These are phyloP conservation scores for Battus philenor DNA, from an alignment of 1,140 invertebrate species.

Conservation along the genomic window DNA sequence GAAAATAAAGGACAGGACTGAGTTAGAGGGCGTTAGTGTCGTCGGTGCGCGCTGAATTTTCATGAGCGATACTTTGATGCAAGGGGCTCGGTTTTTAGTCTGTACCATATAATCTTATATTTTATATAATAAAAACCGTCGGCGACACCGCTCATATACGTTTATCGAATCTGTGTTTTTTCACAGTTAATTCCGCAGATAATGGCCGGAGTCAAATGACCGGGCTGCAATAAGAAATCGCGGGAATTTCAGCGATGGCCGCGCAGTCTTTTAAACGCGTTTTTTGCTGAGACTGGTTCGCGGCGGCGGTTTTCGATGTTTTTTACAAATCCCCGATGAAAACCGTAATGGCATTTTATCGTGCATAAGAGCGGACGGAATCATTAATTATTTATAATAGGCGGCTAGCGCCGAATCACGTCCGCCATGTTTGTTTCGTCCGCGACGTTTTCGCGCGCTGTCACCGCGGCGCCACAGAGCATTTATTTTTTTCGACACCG, in stretches of 20 bases:
- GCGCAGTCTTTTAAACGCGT: conserved; percentile 64
- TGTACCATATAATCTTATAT: conserved; percentile 51
- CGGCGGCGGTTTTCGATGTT: conserved; percentile 51
- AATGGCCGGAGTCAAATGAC: conserved; percentile 71
- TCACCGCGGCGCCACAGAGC: conserved; percentile 5
- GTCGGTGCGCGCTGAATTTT: conserved; percentile 53
- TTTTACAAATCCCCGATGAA: conserved; percentile 66
- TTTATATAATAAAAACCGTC: conserved; percentile 57
- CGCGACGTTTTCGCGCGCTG: conserved; percentile 14
- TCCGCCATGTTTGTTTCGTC: conserved; percentile 23
- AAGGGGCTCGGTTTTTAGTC: conserved; percentile 38
- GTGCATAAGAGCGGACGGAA: conserved; percentile 67
- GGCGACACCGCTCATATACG: conserved; percentile 49
- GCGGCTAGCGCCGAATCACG: conserved; percentile 42
- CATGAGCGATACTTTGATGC: conserved; percentile 60
- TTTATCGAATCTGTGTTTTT: conserved; percentile 66
- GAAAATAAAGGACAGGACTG: no score
- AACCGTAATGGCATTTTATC: conserved; percentile 74
- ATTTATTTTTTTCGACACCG: not conserved
- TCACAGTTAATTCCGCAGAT: conserved; percentile 68
- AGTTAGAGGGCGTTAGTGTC: conserved; percentile 19
- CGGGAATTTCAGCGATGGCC: conserved; percentile 67
- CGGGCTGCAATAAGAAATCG: conserved; percentile 55
- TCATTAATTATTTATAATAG: conserved; percentile 76
- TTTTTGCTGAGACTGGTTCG: conserved; percentile 55